phyloP scores from a whole-genome alignment of 2,888 invertebrate species.

The Agrotis exclamationis region DNA sequence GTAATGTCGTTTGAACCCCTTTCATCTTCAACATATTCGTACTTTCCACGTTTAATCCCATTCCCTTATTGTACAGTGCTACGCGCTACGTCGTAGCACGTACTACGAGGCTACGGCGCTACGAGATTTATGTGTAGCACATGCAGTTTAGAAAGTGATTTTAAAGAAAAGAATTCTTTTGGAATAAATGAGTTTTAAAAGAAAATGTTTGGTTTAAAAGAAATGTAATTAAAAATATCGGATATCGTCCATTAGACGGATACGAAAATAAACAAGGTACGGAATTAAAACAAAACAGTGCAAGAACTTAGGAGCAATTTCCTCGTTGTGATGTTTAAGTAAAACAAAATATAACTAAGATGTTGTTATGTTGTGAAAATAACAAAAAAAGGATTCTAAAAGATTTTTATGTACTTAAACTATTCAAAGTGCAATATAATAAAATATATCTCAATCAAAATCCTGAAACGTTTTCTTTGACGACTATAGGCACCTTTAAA shows the following conservation, averaged over 20 bases:
- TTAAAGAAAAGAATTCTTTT: slow-evolving; percentile 20
- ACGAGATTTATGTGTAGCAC: slow-evolving; percentile 59
- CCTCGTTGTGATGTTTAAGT: neutral
- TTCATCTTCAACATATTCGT: slow-evolving; percentile 46
- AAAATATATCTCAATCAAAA: too few species aligned
- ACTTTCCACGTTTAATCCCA: slow-evolving; percentile 51
- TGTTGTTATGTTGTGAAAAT: too few species aligned
- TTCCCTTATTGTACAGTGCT: slow-evolving; percentile 38
- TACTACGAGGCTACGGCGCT: slow-evolving; percentile 64
- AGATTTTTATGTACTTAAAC: too few species aligned
- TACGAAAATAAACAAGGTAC: slow-evolving; percentile 14
- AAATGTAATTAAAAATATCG: slow-evolving; percentile 43
- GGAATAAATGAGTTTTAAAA: slow-evolving; percentile 27
- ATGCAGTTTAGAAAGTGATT: slow-evolving; percentile 38
- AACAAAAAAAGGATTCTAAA: too few species aligned
- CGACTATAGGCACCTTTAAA: too few species aligned
- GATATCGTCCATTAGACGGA: slow-evolving; percentile 20
- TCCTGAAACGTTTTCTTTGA: too few species aligned
- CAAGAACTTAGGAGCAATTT: neutral
- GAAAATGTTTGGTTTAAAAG: slow-evolving; percentile 19
- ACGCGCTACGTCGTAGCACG: slow-evolving; percentile 53
- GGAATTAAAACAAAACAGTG: slow-evolving; percentile 35
- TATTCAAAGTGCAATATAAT: too few species aligned
- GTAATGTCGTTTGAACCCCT: slow-evolving; percentile 41
- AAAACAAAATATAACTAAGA: slow-evolving; percentile 9